phyloP scores from a whole-genome alignment of 2,888 invertebrate species.

The Brachypalpus laphriformis region DNA sequence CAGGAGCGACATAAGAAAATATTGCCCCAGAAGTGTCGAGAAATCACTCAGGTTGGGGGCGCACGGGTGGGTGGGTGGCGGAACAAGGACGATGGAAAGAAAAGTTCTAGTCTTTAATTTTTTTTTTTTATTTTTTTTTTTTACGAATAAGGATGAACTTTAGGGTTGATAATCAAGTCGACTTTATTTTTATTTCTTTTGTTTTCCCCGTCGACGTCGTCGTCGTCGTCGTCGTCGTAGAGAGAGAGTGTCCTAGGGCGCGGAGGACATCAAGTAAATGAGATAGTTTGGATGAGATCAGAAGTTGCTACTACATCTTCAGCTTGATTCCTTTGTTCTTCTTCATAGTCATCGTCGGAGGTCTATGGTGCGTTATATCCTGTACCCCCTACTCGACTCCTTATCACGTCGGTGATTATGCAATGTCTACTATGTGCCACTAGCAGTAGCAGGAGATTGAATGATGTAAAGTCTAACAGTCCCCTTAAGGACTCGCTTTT shows the following conservation, averaged over 20 bases:
- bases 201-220: too few species aligned
- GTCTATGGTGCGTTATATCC: conserved; percentile 60
- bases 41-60: conserved; percentile 68
- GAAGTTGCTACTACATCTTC: conserved; percentile 50
- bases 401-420: conserved; percentile 68
- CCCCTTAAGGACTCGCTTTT: conserved; percentile 40
- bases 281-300: conserved; percentile 69
- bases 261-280: conserved; percentile 59
- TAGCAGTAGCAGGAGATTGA: conserved; percentile 25
- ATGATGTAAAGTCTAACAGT: conserved; percentile 42
- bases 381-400: conserved; percentile 29
- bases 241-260: neutral
- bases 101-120: conserved; percentile 5
- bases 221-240: neutral
- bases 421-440: conserved; percentile 47
- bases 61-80: neutral
- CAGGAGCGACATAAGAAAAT: conserved; percentile 54
- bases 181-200: conserved; percentile 54
- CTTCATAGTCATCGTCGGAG: too few species aligned
- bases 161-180: conserved; percentile 68
- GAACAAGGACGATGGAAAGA: conserved; percentile 21
- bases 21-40: conserved; percentile 69
- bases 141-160: conserved; percentile 57
- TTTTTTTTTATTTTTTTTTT: conserved; percentile 5
- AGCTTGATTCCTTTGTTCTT: conserved; percentile 38